Percentiles rank a stretch among this genome's conserved stretches.
These are phyloP conservation scores for Pontoporia blainvillei DNA, from an alignment of 2,113 vertebrate species.

Conservation along the genomic window DNA sequence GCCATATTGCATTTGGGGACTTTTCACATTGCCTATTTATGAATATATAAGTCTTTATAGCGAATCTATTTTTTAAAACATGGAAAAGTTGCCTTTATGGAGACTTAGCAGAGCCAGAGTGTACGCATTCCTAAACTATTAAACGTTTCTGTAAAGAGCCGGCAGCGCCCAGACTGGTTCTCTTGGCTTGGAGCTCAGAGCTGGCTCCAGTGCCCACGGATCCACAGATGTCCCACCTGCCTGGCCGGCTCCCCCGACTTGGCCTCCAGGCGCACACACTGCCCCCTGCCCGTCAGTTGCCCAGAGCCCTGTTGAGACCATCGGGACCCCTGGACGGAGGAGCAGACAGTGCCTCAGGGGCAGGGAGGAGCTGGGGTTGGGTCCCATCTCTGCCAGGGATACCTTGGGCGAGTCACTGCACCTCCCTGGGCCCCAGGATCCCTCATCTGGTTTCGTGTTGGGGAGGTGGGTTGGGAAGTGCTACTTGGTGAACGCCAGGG, in stretches of 20 bases:
- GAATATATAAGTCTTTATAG: slow-evolving; percentile 58
- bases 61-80: slow-evolving; percentile 66
- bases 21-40: slow-evolving; percentile 61
- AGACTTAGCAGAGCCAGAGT: slow-evolving; percentile 55
- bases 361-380: neutral
- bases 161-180: neutral
- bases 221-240: too few species aligned
- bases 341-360: neutral
- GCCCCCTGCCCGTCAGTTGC: neutral
- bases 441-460: neutral
- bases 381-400: neutral
- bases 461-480: neutral
- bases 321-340: neutral
- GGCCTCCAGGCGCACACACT: neutral
- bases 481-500: neutral
- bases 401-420: neutral
- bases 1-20: neutral
- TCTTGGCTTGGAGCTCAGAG: neutral
- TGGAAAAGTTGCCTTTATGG: slow-evolving; percentile 52
- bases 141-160: slow-evolving; percentile 27
- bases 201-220: neutral
- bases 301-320: neutral
- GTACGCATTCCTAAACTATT: slow-evolving; percentile 47
- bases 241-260: rapidly evolving
- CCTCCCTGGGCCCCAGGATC: neutral